Evolutionary conservation across 2,113 vertebrate genomes (phyloP).

Genomic region (Thryonomys swinderianus): DNA sequence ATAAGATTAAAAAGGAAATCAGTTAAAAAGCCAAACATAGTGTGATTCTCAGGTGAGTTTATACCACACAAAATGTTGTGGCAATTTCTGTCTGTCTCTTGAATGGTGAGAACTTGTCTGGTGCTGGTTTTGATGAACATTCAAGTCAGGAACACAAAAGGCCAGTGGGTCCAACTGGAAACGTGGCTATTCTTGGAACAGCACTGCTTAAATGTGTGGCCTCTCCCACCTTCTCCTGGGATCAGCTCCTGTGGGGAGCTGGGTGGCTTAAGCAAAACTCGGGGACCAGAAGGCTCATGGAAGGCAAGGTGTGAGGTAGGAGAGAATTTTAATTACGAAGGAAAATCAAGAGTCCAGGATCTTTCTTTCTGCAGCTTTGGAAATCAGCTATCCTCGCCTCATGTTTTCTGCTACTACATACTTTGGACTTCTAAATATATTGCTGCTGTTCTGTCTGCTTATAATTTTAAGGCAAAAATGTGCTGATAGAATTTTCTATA

Average conservation of each 20-base stretch:
- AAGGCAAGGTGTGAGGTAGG: neutral
- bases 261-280: constrained; percentile 6
- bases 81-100: neutral
- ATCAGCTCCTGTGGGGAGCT: neutral
- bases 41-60: neutral
- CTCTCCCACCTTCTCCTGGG: neutral
- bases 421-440: neutral
- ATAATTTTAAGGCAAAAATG: neutral
- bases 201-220: neutral
- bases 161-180: neutral
- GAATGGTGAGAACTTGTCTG: neutral
- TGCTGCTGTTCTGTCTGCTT: neutral
- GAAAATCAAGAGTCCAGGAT: neutral
- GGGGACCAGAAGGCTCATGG: neutral
- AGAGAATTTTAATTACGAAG: neutral
- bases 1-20: constrained; percentile 2
- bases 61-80: neutral
- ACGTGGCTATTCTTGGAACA: constrained; percentile 12
- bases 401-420: neutral
- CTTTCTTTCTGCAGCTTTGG: neutral
- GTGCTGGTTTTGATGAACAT: neutral
- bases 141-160: neutral
- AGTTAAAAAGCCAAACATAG: neutral
- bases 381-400: neutral
- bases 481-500: neutral